Evolutionary conservation across 1,140 invertebrate genomes (phyloP).

Genomic region (Bombus huntii): DNA sequence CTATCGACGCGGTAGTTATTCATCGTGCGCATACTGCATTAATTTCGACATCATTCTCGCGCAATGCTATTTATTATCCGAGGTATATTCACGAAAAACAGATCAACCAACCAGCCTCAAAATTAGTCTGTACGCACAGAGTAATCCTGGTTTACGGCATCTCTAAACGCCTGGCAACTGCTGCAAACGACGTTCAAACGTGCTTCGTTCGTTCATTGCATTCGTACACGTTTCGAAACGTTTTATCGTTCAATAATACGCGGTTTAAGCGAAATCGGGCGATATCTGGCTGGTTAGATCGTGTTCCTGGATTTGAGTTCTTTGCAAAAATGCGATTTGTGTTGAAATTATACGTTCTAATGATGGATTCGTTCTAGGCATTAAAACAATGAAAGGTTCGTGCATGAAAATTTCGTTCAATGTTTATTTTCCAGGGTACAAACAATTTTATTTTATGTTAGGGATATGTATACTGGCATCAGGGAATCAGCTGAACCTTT

Average conservation of each 20-base stretch:
- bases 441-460: too few species aligned
- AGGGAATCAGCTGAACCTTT: too few species aligned
- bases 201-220: neutral
- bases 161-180: neutral
- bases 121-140: neutral
- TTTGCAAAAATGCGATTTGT: too few species aligned
- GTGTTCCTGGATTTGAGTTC: too few species aligned
- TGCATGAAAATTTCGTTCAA: too few species aligned
- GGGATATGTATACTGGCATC: too few species aligned
- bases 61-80: neutral
- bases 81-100: neutral
- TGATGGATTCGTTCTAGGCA: too few species aligned
- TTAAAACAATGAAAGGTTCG: too few species aligned
- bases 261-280: neutral
- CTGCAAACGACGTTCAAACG: neutral
- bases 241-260: neutral
- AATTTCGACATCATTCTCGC: neutral
- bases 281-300: neutral
- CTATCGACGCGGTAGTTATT: neutral
- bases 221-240: neutral
- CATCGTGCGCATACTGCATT: neutral
- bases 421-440: too few species aligned
- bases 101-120: neutral
- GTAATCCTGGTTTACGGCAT: neutral
- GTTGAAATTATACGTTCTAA: too few species aligned